Evolutionary conservation across 2,113 vertebrate species (phyloP).

Genomic region (Phainopepla nitens): DNA sequence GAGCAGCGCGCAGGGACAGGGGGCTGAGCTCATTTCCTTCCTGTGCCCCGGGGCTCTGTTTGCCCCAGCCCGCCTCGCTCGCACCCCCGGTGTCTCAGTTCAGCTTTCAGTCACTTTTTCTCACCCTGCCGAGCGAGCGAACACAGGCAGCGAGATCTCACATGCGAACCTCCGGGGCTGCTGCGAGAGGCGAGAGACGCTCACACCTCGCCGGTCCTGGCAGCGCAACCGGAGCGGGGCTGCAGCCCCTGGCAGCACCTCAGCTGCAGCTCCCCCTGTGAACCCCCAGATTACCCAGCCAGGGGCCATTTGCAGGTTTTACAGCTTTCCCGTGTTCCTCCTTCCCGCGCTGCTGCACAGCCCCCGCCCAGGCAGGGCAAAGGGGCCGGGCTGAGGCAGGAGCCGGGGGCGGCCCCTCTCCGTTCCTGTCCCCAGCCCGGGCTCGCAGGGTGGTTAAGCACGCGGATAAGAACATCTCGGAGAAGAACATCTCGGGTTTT

Average conservation of each 20-base stretch:
- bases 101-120: background rate
- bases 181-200: accelerated
- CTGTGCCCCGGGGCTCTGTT: background rate
- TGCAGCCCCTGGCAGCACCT: background rate
- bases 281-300: accelerated
- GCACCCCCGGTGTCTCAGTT: background rate
- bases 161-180: background rate
- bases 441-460: background rate
- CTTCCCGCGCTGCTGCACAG: accelerated
- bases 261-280: accelerated
- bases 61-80: background rate
- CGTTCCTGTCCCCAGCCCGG: background rate
- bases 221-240: accelerated
- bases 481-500: background rate
- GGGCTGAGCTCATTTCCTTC: background rate
- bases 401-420: background rate
- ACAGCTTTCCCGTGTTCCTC: background rate
- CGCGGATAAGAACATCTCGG: accelerated
- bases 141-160: accelerated
- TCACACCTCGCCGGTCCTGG: accelerated
- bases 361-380: background rate
- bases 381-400: background rate
- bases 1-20: background rate
- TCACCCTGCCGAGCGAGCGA: background rate
- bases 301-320: accelerated